Base-by-base conservation (phyloP, 2,113 vertebrate species). In the Zosterops japonicus region DNA sequence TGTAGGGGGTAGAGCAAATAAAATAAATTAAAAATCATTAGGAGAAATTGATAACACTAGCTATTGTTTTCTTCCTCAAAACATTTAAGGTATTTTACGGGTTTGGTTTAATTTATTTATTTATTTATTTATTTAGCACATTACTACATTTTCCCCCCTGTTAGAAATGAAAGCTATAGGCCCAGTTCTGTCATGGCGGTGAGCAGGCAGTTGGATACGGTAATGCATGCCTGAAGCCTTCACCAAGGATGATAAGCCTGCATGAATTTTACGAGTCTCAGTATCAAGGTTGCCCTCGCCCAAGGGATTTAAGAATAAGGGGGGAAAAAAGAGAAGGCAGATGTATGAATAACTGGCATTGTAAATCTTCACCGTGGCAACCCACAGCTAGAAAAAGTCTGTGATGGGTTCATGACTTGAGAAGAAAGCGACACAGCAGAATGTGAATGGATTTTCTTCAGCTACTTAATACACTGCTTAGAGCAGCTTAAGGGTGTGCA, bases 291-390 rank as follows among this genome's bases (percentile, higher is more conserved):
- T 98, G 98, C 98, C 97, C 98, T 98, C 95, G 97, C 97, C 98
- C 98, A 97, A 96, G 98, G 98, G 98, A 98, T 98, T 98, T 98
- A 98, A 98, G 97, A 98, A 98, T 98, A 97, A 97, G 97, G 97
- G 97, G 65, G 97, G 94, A 93, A 93, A 94, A 95, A 94, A 96
- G 98, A 98, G 98, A 97, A 98, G 97, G 98, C 98, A 98, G 98
- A 98, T 98, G 98, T 98, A 98, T 98, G 98, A 98, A 98, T 98
- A 98, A 98, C 98, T 98, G 97, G 98, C 97, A 98, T 98, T 98
- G 98, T 99, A 99, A 99, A 99, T 98, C 98, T 98, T 98, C 98
- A 98, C 98, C 98, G 98, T 98, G 98, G 98, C 98, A 99, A 99
- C 98, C 98, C 98, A 98, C 97, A 98, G 98, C 98, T 97, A 97